phyloP scores from a whole-genome alignment of 2,888 invertebrate genomes.

The Drosophila pseudotalamancana region DNA sequence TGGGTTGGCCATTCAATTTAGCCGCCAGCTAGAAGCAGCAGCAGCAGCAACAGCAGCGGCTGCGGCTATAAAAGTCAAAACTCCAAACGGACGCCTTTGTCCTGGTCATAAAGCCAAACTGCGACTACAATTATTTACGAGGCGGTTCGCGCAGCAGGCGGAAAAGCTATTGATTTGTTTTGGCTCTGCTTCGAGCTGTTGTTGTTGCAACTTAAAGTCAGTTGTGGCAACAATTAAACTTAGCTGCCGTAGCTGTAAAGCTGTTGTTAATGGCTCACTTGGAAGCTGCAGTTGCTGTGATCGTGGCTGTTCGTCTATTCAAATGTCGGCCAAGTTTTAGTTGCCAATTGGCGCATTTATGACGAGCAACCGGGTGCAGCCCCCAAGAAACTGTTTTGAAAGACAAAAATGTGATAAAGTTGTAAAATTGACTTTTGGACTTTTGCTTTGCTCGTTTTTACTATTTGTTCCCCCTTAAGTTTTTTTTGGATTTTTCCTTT shows the following conservation, averaged over 20 bases:
- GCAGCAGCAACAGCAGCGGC: too few relatives aligned
- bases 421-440: slow-evolving; percentile 45
- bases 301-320: slow-evolving; percentile 29
- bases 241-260: slow-evolving; percentile 67
- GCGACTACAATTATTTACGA: slow-evolving; percentile 66
- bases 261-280: slow-evolving; percentile 70
- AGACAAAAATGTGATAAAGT: slow-evolving; percentile 53
- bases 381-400: slow-evolving; percentile 14
- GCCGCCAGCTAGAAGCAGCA: slow-evolving; percentile 18
- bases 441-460: slow-evolving; percentile 7
- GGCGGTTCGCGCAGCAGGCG: slow-evolving; percentile 69
- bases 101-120: slow-evolving; percentile 61
- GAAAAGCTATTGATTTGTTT: slow-evolving; percentile 63
- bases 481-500: too few relatives aligned
- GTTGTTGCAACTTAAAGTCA: slow-evolving; percentile 31
- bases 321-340: slow-evolving; percentile 38
- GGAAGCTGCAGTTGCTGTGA: slow-evolving; percentile 15
- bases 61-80: slow-evolving; percentile 68
- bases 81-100: slow-evolving; percentile 70
- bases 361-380: slow-evolving; percentile 6
- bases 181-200: slow-evolving; percentile 8
- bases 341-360: slow-evolving; percentile 60
- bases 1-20: slow-evolving; percentile 16
- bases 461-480: too few relatives aligned
- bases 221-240: slow-evolving; percentile 67